Evolutionary conservation across 2,113 vertebrate species (phyloP), one percentile per base, ranked within the genome.

Genomic region (Meleagris gallopavo): DNA sequence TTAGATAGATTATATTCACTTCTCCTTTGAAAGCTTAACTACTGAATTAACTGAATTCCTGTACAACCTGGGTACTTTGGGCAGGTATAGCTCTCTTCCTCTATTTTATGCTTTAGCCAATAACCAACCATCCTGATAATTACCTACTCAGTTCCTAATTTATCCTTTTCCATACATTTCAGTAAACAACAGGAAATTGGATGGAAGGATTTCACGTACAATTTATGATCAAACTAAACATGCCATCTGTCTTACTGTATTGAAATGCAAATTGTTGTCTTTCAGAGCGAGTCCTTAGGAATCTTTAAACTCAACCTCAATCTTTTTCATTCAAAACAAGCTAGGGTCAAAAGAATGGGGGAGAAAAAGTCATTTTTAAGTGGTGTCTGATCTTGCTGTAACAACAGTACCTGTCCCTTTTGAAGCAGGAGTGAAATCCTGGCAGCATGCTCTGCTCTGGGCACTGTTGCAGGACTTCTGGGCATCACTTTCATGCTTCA

Each of bases 41-140:
- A 7, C 11, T 18, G n/a, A n/a, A 38, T 27, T 60, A 22, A 7
- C 11, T 18, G 30, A n/a, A 34, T 27, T 60, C 27, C 61, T 72
- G 1, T 11, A 45, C 16, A n/a, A n/a, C 22, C 6, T 2, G 27
- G 22, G 36, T 29, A n/a, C 48, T 29, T 62, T 0, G 2, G 50
- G 32, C 6, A 4, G 1, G 0, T 6, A 43, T 17, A 34, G 38
- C 10, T 72, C 62, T 45, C n/a, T 40, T 48, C 40, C n/a, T 24
- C 41, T 22, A 3, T 65, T 27, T 14, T 14, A 9, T 40, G 50
- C 36, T n/a, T 55, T 54, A 46, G 55, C 58, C 65, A 57, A 8
- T 10, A 30, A 8, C 30, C 57, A 32, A 7, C 45, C 41, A 19
- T 9, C 19, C 52, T 34, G 24, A 18, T 24, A 66, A 61, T 45